These are phyloP conservation scores for Percina caprodes DNA, from an alignment of 2,113 vertebrate species.

Conservation along the genomic window DNA sequence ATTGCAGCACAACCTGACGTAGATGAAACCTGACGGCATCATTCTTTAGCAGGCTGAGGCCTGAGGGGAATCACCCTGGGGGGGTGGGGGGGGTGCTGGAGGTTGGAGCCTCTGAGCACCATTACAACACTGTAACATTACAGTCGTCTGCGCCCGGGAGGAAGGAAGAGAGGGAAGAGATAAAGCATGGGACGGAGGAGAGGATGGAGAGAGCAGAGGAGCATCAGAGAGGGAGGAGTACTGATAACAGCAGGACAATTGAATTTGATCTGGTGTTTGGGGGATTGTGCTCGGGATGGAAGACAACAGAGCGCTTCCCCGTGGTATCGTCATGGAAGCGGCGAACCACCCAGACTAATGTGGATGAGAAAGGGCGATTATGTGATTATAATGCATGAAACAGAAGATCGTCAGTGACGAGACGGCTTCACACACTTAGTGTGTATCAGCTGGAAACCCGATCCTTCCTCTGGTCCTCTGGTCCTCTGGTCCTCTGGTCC, in stretches of 20 bases:
- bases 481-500: no score
- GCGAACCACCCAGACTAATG: background rate
- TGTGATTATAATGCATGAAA: background rate
- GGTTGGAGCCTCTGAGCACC: conserved; percentile 19
- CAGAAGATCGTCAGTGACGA: background rate
- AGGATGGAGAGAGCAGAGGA: background rate
- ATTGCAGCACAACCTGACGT: background rate
- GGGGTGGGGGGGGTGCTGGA: background rate
- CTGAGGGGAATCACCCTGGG: background rate
- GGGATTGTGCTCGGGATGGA: background rate
- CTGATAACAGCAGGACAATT: conserved; percentile 28
- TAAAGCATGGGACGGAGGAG: background rate
- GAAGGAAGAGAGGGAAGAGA: background rate
- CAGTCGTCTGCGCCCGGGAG: conserved; percentile 9
- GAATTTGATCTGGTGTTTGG: conserved; percentile 30
- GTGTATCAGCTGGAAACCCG: background rate
- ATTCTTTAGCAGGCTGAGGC: background rate
- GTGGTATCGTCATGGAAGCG: background rate
- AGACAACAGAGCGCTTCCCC: background rate
- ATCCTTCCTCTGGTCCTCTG: background rate
- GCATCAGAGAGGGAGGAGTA: no score
- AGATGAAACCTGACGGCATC: background rate
- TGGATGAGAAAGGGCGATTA: background rate
- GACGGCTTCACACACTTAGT: background rate
- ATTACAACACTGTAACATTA: no score